These are phyloP conservation scores for Buteo buteo DNA, from an alignment of 2,113 vertebrate species.

Conservation along the genomic window DNA sequence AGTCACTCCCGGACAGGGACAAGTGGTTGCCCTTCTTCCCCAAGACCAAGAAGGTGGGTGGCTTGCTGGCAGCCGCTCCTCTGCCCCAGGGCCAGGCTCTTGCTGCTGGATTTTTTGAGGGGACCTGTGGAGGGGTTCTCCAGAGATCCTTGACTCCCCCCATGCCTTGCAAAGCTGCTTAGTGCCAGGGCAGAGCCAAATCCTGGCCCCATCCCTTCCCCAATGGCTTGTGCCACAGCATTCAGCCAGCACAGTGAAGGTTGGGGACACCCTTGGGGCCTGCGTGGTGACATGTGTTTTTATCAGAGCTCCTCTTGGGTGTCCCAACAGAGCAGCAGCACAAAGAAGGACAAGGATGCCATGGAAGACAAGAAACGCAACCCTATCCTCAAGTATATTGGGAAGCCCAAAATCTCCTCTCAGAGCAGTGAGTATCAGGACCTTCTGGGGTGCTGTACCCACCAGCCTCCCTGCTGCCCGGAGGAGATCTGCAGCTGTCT, in stretches of 20 bases:
- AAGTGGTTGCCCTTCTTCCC: slow-evolving; percentile 92
- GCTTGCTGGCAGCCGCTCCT: not conserved
- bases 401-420: slow-evolving; percentile 84
- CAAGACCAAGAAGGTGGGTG: slow-evolving; percentile 88
- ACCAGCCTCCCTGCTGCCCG: not conserved
- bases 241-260: fast-evolving
- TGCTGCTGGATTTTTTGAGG: not conserved
- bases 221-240: fast-evolving
- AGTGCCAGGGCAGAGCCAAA: not conserved
- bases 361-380: slow-evolving; percentile 89
- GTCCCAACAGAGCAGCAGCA: slow-evolving; percentile 77
- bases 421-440: slow-evolving; percentile 85
- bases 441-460: not conserved
- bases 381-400: slow-evolving; percentile 93
- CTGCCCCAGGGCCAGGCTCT: not conserved
- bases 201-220: not conserved
- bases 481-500: not conserved
- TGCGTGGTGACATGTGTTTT: fast-evolving
- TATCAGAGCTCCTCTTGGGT: not conserved
- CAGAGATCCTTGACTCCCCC: not conserved
- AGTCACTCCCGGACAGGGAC: slow-evolving; percentile 81
- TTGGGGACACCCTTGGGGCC: fast-evolving
- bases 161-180: fast-evolving
- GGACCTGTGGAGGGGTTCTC: not conserved
- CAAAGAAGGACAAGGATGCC: slow-evolving; percentile 82